Conservation (phyloP, 2,797 vertebrate genomes). For the Poeciliopsis turneri region DNA sequence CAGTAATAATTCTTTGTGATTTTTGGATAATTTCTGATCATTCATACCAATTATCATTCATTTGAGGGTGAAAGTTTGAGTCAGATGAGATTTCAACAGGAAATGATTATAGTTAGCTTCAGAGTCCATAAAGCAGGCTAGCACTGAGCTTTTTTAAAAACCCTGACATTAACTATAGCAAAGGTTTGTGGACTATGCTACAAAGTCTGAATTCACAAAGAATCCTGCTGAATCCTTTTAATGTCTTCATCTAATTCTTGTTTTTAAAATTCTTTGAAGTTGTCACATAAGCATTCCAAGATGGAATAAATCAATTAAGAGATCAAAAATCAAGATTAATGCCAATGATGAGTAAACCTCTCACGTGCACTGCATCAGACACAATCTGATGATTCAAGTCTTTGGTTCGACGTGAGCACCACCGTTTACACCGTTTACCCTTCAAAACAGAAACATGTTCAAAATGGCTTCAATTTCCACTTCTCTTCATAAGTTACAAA, state of each 20-base stretch:
- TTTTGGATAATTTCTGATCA: not conserved
- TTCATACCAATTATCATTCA: not conserved
- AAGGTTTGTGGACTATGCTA: not conserved
- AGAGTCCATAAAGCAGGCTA: not conserved
- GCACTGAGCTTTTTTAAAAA: not conserved
- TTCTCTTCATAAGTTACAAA: constrained; percentile 61
- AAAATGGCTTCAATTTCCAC: constrained; percentile 43
- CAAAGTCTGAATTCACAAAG: not conserved
- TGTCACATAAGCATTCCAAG: not conserved
- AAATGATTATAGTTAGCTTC: not conserved
- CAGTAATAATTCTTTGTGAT: not conserved
- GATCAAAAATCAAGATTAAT: constrained; percentile 4
- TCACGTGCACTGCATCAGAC: not conserved
- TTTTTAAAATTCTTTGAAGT: not conserved
- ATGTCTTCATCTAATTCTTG: not conserved
- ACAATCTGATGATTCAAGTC: constrained; percentile 62
- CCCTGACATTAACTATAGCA: not conserved
- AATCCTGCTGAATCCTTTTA: not conserved
- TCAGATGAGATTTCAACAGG: not conserved
- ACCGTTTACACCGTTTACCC: constrained; percentile 43
- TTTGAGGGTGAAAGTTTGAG: not conserved
- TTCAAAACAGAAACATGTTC: constrained; percentile 37
- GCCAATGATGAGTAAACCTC: not conserved
- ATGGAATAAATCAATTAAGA: not conserved
- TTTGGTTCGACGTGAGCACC: constrained; percentile 80